phyloP scores from a whole-genome alignment of 2,113 vertebrate species.

The Numenius arquata region DNA sequence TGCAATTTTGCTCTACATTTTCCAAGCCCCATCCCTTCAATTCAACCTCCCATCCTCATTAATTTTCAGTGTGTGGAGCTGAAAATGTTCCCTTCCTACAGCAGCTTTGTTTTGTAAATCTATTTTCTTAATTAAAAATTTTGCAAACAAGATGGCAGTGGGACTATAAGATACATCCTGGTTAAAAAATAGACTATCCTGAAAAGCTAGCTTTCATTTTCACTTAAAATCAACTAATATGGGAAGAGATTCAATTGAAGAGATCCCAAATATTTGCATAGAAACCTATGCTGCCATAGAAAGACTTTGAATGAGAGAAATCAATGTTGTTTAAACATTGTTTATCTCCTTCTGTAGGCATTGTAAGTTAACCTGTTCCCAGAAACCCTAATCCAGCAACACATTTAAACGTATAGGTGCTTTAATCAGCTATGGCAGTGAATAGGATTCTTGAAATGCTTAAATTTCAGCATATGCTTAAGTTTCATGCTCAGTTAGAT shows the following conservation, averaged over 20 bases:
- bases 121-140: neutral
- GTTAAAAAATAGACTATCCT: neutral
- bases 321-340: neutral
- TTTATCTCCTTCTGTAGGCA: neutral
- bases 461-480: conserved; percentile 1
- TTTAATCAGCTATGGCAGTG: neutral
- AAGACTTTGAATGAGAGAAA: neutral
- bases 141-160: neutral
- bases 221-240: neutral
- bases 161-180: neutral
- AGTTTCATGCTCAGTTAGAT: conserved; percentile 13
- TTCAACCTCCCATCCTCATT: neutral
- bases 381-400: neutral
- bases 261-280: neutral
- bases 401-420: neutral
- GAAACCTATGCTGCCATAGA: neutral
- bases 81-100: neutral
- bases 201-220: neutral
- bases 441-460: neutral
- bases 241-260: neutral
- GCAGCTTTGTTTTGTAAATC: neutral
- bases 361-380: neutral
- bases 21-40: neutral
- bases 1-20: neutral
- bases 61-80: neutral